Conservation (phyloP, 1,140 invertebrate genomes). For the Drosophila tsacasi region DNA sequence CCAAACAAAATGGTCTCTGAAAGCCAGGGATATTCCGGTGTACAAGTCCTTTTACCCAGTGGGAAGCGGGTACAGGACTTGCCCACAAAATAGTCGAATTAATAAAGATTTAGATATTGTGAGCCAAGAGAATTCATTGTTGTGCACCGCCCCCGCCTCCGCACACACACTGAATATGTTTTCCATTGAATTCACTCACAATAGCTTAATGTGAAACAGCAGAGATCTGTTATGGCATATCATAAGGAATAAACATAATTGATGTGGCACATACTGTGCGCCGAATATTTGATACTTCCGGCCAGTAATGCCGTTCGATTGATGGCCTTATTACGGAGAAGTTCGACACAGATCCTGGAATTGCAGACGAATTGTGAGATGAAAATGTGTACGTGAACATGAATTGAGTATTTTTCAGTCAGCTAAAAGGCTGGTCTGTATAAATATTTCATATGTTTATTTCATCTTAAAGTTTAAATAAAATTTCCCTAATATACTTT, state of each 20-base stretch:
- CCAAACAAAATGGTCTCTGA: conserved; percentile 12
- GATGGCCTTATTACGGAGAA: conserved; percentile 25
- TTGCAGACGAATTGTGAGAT: conserved; percentile 2
- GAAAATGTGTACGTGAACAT: background rate
- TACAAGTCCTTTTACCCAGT: background rate
- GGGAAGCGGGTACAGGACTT: background rate
- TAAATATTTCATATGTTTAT: background rate
- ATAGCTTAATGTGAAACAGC: conserved; percentile 45
- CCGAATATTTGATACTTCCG: conserved; percentile 34
- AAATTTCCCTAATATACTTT: no score
- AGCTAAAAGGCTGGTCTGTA: background rate
- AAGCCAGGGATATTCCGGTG: conserved; percentile 1
- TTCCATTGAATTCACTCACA: conserved; percentile 46
- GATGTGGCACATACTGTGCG: conserved; percentile 24
- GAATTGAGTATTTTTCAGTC: background rate
- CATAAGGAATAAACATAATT: conserved; percentile 52
- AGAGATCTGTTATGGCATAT: conserved; percentile 42
- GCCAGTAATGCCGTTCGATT: conserved; percentile 15
- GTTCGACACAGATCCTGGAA: background rate
- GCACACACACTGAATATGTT: conserved; percentile 42
- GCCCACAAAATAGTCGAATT: conserved; percentile 74
- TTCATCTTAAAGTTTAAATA: background rate
- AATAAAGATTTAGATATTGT: conserved; percentile 83
- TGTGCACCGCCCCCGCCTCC: background rate
- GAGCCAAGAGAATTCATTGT: conserved; percentile 47